phyloP scores from a whole-genome alignment of 2,797 vertebrate species.

The Mormyrus proboscirostris region DNA sequence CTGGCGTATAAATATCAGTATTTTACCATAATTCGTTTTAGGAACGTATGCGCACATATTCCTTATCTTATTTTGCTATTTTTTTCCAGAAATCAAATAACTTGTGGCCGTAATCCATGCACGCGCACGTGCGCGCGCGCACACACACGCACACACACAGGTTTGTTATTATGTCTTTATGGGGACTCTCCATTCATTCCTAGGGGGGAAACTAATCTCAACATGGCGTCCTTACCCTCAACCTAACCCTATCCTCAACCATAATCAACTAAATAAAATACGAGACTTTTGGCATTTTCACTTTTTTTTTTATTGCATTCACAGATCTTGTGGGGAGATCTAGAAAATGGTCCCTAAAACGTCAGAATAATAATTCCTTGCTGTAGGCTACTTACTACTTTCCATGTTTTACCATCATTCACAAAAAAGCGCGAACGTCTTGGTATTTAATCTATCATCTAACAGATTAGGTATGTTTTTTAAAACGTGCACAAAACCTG shows the following conservation, averaged over 20 bases:
- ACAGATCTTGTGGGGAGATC: background rate
- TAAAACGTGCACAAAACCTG: background rate
- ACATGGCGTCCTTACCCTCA: background rate
- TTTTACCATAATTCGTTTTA: constrained; percentile 47
- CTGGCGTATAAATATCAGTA: constrained; percentile 32
- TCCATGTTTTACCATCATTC: background rate
- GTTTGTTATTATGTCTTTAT: background rate
- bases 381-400: background rate
- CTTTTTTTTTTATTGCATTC: background rate
- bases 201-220: background rate
- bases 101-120: background rate
- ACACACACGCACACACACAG: background rate
- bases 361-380: background rate
- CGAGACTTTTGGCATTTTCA: background rate
- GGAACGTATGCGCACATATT: constrained; percentile 41
- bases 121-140: background rate
- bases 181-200: background rate
- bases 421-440: background rate
- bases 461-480: background rate
- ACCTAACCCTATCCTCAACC: background rate
- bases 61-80: background rate
- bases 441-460: background rate
- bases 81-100: background rate
- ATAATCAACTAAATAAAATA: background rate
- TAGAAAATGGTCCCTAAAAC: background rate